Percentiles rank a stretch among this genome's conserved stretches.
Evolutionary conservation across 2,888 invertebrate genomes (phyloP).

Genomic region (Pheosia tremula): DNA sequence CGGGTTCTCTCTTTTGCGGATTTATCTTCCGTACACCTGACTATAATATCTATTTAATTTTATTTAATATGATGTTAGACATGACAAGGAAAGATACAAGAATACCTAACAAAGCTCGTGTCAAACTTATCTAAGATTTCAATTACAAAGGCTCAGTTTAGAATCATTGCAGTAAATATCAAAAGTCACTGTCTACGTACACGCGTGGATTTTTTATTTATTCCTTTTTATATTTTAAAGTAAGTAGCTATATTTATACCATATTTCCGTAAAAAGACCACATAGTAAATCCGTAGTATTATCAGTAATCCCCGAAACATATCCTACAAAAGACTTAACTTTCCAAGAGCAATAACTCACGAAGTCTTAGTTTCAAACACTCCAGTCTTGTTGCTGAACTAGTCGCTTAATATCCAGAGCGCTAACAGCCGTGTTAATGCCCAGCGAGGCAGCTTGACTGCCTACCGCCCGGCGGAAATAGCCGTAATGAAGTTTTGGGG

Average conservation of each 20-base stretch:
- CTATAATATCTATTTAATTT: background rate
- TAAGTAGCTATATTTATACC: no score
- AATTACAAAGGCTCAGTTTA: no score
- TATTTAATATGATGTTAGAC: background rate
- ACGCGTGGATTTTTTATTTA: no score
- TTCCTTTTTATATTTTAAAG: no score
- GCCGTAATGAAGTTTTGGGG: constrained; percentile 4
- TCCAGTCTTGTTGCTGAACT: background rate
- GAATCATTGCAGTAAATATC: no score
- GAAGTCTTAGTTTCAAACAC: background rate
- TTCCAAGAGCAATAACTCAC: background rate
- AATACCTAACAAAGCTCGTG: no score
- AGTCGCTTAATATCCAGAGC: background rate
- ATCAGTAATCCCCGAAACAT: background rate
- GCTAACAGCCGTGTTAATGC: constrained; percentile 2
- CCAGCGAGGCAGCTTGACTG: background rate
- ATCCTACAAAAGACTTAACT: background rate
- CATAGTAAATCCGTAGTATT: background rate
- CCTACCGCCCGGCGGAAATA: background rate
- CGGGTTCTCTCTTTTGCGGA: background rate
- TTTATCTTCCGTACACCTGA: background rate
- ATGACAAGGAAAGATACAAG: background rate
- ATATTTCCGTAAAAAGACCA: no score
- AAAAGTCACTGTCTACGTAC: no score
- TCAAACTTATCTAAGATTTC: no score